A percentile compares a stretch with the other conserved stretches of the same genome.
phyloP scores from a whole-genome alignment of 1,140 invertebrate species.

The Elymnias hypermnestra region DNA sequence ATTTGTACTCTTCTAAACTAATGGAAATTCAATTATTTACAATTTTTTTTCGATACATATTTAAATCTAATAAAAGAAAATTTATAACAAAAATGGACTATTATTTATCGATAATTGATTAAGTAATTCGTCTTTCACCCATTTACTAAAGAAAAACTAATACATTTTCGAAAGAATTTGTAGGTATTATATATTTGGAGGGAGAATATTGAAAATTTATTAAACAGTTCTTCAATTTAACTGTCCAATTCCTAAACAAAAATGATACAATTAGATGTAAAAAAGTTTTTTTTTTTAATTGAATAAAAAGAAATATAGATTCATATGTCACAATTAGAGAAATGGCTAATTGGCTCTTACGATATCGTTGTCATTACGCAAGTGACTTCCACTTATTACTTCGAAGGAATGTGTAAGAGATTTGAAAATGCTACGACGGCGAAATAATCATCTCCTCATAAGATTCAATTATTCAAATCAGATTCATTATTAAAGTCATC shows the following conservation, averaged over 20 bases:
- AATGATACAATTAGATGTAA: too few species aligned
- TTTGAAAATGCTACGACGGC: conserved; percentile 14
- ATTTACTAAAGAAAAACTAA: too few species aligned
- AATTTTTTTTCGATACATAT: conserved; percentile 26
- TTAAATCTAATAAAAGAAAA: background rate
- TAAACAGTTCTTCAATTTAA: too few species aligned
- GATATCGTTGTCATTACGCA: conserved; percentile 30
- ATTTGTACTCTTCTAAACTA: conserved; percentile 73
- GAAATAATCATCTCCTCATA: background rate
- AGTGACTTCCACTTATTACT: conserved; percentile 11
- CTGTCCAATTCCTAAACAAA: too few species aligned
- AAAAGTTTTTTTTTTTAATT: too few species aligned
- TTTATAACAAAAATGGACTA: background rate
- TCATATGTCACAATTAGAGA: background rate
- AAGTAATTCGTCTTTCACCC: background rate
- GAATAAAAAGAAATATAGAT: too few species aligned
- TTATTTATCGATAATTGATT: background rate
- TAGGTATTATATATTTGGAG: too few species aligned
- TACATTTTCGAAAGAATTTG: too few species aligned
- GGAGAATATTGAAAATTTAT: too few species aligned
- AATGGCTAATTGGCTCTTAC: conserved; percentile 1
- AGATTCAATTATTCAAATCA: conserved; percentile 23
- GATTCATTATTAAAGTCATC: conserved; percentile 25
- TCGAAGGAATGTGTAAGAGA: conserved; percentile 20
- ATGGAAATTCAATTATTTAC: conserved; percentile 64